phyloP scores from a whole-genome alignment of 1,140 invertebrate species.

The Phymorhynchus buccinoides region DNA sequence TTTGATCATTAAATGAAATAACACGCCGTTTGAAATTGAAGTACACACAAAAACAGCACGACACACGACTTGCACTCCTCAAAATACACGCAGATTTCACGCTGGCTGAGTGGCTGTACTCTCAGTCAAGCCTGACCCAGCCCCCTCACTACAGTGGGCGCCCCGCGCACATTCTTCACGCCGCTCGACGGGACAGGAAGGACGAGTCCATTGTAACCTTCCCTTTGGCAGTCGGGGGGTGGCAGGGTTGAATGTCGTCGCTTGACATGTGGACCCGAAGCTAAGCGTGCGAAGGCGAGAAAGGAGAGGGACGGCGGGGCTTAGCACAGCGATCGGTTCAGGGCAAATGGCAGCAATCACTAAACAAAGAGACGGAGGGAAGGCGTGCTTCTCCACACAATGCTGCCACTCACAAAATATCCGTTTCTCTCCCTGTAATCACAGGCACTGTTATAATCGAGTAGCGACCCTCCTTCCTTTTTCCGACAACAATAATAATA shows the following conservation, averaged over 20 bases:
- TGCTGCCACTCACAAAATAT: not conserved
- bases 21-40: too few species aligned
- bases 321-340: not conserved
- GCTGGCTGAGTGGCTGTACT: not conserved
- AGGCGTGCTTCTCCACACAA: not conserved
- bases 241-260: not conserved
- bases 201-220: not conserved
- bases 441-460: not conserved
- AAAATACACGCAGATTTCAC: not conserved
- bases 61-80: not conserved
- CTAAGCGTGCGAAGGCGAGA: not conserved
- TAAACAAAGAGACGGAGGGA: not conserved
- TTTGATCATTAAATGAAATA: too few species aligned
- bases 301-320: not conserved
- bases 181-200: not conserved
- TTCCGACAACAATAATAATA: too few species aligned
- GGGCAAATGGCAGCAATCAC: not conserved
- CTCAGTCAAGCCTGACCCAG: not conserved
- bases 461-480: not conserved
- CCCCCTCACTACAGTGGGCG: not conserved
- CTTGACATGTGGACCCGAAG: conserved; percentile 6
- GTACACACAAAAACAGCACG: not conserved
- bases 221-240: not conserved
- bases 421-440: not conserved
- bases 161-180: conserved; percentile 5